Conservation (phyloP, 2,113 vertebrate genomes). For the Pseudolaguvia tuberculata region DNA sequence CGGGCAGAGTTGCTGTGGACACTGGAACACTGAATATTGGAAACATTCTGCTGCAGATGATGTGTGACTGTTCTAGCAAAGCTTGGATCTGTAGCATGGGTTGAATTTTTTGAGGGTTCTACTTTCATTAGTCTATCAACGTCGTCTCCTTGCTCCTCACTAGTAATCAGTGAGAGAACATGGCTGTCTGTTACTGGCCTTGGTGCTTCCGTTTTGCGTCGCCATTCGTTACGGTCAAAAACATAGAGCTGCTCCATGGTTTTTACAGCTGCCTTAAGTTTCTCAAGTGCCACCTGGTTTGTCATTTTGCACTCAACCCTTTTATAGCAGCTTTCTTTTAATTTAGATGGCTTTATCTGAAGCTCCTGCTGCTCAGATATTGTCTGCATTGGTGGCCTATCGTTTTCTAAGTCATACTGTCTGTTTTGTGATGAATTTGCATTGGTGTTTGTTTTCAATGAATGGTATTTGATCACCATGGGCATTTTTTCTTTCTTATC, state of each 20-base stretch:
- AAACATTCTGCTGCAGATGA: slow-evolving; percentile 9
- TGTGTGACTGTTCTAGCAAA: neutral
- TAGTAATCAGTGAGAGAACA: slow-evolving; percentile 81
- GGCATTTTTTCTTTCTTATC: slow-evolving; percentile 61
- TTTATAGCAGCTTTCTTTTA: slow-evolving; percentile 66
- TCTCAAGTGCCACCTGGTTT: slow-evolving; percentile 83
- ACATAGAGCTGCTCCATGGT: slow-evolving; percentile 96
- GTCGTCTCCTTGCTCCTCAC: slow-evolving; percentile 62
- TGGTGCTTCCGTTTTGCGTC: slow-evolving; percentile 80
- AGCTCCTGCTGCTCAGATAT: slow-evolving; percentile 50
- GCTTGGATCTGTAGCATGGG: neutral
- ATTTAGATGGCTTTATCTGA: slow-evolving; percentile 66
- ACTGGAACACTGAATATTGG: slow-evolving; percentile 19
- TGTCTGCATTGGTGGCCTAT: slow-evolving; percentile 4
- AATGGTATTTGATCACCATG: slow-evolving; percentile 88
- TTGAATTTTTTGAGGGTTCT: slow-evolving; percentile 2
- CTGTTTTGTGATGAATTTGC: slow-evolving; percentile 14
- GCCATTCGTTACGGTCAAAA: slow-evolving; percentile 89
- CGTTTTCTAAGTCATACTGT: slow-evolving; percentile 32
- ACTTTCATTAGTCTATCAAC: neutral
- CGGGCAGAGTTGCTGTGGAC: slow-evolving; percentile 35
- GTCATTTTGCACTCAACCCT: slow-evolving; percentile 61
- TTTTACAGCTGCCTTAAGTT: slow-evolving; percentile 88
- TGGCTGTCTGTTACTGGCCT: slow-evolving; percentile 79
- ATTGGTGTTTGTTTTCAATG: slow-evolving; percentile 72